Evolutionary conservation across 2,888 invertebrate genomes (phyloP).

Genomic region (Eupithecia vulgata): DNA sequence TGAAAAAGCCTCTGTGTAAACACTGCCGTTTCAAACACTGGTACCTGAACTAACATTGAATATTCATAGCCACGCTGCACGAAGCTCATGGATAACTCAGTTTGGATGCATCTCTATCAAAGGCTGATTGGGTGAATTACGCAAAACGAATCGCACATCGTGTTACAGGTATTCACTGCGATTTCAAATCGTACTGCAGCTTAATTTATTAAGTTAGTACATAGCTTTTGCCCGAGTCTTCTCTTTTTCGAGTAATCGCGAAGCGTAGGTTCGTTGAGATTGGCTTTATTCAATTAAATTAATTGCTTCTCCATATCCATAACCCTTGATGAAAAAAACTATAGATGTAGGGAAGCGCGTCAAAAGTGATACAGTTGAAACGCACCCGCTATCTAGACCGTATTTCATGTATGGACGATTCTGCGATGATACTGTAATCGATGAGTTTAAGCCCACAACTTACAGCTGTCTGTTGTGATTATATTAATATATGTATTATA

Average conservation of each 20-base stretch:
- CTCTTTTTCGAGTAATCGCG: not conserved
- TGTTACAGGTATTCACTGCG: not conserved
- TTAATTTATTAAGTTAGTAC: conserved; percentile 6
- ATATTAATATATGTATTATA: no score
- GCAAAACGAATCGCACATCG: not conserved
- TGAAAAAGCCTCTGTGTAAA: not conserved
- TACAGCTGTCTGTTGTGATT: no score
- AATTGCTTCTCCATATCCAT: no score
- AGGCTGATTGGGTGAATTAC: conserved; percentile 4
- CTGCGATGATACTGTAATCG: no score
- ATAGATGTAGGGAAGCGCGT: no score
- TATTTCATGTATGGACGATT: no score
- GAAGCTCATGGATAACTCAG: conserved; percentile 5
- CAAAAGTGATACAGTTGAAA: no score
- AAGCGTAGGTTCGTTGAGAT: not conserved
- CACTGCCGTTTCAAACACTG: not conserved
- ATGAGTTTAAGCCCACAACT: no score
- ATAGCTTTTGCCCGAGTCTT: not conserved
- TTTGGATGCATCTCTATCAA: conserved; percentile 18
- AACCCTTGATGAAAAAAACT: no score
- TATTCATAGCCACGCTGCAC: conserved; percentile 7
- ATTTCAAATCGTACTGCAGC: not conserved
- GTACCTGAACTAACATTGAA: not conserved
- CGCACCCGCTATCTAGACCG: no score
- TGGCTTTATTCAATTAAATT: no score